These are phyloP conservation scores for Coreius guichenoti DNA, from an alignment of 2,797 vertebrate species.

Conservation along the genomic window DNA sequence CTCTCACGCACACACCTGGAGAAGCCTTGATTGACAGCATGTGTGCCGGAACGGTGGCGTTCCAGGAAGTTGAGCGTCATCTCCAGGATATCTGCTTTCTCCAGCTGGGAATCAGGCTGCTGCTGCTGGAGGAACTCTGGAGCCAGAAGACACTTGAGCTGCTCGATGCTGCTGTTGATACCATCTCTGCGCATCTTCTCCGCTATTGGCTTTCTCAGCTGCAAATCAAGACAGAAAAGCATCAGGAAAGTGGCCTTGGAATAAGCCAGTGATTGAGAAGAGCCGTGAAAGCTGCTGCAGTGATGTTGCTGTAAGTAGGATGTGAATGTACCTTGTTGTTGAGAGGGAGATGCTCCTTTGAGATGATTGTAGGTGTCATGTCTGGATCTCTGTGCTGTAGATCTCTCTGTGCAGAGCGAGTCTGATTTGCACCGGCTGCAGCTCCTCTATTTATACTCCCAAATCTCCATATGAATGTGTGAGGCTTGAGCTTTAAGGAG, in stretches of 20 bases:
- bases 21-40: constrained; percentile 68
- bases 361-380: constrained; percentile 78
- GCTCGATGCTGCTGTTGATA: constrained; percentile 34
- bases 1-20: neutral
- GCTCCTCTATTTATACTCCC: constrained; percentile 81
- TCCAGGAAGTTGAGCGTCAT: constrained; percentile 65
- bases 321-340: constrained; percentile 40
- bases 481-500: constrained; percentile 74
- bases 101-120: constrained; percentile 77
- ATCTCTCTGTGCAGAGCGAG: constrained; percentile 67
- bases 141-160: constrained; percentile 69
- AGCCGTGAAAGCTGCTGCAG: neutral
- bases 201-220: constrained; percentile 49
- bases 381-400: constrained; percentile 70
- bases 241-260: neutral
- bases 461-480: constrained; percentile 83
- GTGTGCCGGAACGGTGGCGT: neutral
- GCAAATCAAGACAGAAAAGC: constrained; percentile 14
- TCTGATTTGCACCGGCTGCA: constrained; percentile 65
- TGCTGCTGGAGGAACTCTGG: constrained; percentile 39
- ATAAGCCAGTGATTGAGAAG: neutral
- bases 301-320: neutral
- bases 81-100: constrained; percentile 83
- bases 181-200: constrained; percentile 62
- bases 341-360: constrained; percentile 71